phyloP scores from a whole-genome alignment of 2,797 vertebrate species.

The Podarcis lilfordi region DNA sequence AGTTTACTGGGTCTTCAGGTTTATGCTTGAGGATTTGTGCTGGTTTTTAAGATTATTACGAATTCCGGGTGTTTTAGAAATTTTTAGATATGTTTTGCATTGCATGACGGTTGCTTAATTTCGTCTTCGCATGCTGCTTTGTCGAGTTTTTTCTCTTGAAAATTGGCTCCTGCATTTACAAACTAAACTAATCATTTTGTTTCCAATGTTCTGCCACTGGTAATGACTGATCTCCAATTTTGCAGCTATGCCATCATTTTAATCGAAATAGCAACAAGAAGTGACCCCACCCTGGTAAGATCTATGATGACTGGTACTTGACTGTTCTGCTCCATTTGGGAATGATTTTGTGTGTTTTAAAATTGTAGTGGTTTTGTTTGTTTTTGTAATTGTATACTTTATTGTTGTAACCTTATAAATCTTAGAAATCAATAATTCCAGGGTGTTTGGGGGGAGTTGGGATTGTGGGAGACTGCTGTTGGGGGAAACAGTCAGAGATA shows the following conservation, averaged over 20 bases:
- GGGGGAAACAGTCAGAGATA: no score
- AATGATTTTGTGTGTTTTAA: no score
- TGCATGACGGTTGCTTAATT: neutral
- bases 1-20: neutral
- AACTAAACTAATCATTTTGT: constrained; percentile 1
- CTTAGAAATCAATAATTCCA: neutral
- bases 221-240: constrained; percentile 44
- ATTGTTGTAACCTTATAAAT: no score
- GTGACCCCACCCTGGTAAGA: constrained; percentile 83
- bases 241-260: constrained; percentile 87
- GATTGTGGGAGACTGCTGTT: no score
- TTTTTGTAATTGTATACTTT: no score
- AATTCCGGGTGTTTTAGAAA: neutral
- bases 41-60: no score
- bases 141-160: no score
- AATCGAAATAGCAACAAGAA: constrained; percentile 86
- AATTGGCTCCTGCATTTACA: no score
- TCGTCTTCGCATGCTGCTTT: neutral
- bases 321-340: no score
- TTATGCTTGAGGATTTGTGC: neutral
- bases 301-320: neutral
- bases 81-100: neutral
- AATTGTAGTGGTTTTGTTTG: no score
- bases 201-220: neutral
- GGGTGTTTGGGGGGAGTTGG: neutral